phyloP scores from a whole-genome alignment of 1,140 invertebrate genomes.

The Tetramorium parvispinum region DNA sequence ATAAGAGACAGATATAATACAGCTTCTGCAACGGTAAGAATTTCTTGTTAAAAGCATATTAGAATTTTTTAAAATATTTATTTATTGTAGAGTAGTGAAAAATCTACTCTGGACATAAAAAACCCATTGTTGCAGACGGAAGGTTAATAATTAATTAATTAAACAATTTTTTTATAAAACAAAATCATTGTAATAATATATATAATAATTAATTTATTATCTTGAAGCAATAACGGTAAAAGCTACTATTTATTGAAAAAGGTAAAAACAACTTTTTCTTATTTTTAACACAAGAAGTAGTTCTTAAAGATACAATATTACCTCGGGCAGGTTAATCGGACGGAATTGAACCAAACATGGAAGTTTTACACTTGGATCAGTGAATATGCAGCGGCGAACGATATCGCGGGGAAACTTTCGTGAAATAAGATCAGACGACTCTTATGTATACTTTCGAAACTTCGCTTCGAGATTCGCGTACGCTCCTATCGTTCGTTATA shows the following conservation, averaged over 20 bases:
- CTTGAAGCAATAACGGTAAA: not conserved
- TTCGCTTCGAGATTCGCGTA: conserved; percentile 38
- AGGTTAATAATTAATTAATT: too few relatives aligned
- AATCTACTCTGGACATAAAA: too few relatives aligned
- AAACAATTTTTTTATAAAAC: not conserved
- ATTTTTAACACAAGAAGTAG: not conserved
- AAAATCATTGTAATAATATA: not conserved
- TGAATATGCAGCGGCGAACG: conserved; percentile 20
- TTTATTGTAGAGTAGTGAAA: too few relatives aligned
- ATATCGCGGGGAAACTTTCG: conserved; percentile 15
- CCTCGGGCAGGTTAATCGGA: conserved; percentile 6
- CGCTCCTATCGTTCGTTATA: conserved; percentile 26
- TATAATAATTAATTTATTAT: not conserved
- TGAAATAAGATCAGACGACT: conserved; percentile 51
- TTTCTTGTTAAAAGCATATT: too few relatives aligned
- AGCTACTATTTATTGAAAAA: not conserved
- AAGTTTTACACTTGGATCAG: conserved; percentile 32
- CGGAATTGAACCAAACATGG: not conserved
- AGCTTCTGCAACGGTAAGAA: too few relatives aligned
- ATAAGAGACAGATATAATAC: too few relatives aligned
- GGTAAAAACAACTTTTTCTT: not conserved
- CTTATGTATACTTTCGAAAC: conserved; percentile 44
- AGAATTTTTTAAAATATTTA: too few relatives aligned
- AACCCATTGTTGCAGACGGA: too few relatives aligned
- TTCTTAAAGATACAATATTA: conserved; percentile 8